Conservation (phyloP, 1,140 invertebrate genomes). For the Bombyx mandarina region DNA sequence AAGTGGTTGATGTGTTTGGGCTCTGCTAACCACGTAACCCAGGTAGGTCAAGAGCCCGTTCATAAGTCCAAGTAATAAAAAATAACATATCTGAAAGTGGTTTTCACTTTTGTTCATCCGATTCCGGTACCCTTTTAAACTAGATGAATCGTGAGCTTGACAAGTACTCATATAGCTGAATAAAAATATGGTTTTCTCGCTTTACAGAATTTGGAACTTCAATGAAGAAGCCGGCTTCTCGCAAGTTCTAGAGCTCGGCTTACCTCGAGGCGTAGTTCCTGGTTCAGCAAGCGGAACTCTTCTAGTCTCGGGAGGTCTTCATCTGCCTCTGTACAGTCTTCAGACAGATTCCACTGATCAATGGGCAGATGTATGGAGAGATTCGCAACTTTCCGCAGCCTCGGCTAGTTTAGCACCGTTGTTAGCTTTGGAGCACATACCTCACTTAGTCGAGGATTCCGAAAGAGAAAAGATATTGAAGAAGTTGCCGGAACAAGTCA, state of each 20-base stretch:
- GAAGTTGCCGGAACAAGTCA: slow-evolving; percentile 69
- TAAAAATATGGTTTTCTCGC: not conserved
- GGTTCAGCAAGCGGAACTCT: slow-evolving; percentile 74
- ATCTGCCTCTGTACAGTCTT: slow-evolving; percentile 62
- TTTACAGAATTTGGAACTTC: slow-evolving; percentile 76
- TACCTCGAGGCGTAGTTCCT: slow-evolving; percentile 74
- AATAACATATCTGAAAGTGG: not conserved
- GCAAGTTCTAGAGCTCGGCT: slow-evolving; percentile 75
- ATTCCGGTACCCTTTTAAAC: not conserved
- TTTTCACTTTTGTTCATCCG: not conserved
- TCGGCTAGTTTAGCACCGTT: slow-evolving; percentile 50
- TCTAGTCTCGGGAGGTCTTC: slow-evolving; percentile 73
- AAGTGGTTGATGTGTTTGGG: too few species aligned
- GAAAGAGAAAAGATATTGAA: slow-evolving; percentile 60
- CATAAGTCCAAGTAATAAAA: too few species aligned
- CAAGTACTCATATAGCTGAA: not conserved
- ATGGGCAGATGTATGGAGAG: slow-evolving; percentile 51
- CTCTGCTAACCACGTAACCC: too few species aligned
- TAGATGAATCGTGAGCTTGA: too few species aligned
- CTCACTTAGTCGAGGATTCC: slow-evolving; percentile 58
- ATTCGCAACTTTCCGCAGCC: slow-evolving; percentile 50
- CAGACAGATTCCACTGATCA: slow-evolving; percentile 43
- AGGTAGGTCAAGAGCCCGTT: not conserved
- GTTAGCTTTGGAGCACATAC: slow-evolving; percentile 67
- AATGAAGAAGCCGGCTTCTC: slow-evolving; percentile 78